Conservation (phyloP, 1,140 invertebrate genomes). For the Caerostris darwini region DNA sequence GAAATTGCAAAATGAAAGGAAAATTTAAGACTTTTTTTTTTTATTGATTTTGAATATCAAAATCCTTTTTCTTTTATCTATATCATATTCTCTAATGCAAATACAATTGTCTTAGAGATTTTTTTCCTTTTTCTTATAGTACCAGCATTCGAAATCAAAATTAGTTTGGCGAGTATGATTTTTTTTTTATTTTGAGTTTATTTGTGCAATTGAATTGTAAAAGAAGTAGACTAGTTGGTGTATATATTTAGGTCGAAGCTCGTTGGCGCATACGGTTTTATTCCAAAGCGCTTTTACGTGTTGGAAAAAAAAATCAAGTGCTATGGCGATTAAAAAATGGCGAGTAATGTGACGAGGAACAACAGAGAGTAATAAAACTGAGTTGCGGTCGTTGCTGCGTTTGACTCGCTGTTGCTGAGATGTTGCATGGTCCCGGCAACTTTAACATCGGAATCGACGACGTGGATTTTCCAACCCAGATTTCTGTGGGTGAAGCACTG, state of each 20-base stretch:
- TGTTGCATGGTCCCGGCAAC: slow-evolving; percentile 50
- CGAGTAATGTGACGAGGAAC: background rate
- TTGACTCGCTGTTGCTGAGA: slow-evolving; percentile 17
- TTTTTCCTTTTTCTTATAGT: too few relatives aligned
- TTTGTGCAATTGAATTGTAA: background rate
- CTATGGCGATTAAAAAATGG: slow-evolving; percentile 3
- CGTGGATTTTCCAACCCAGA: slow-evolving; percentile 97
- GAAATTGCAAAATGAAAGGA: too few relatives aligned
- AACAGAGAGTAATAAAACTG: background rate
- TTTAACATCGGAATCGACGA: slow-evolving; percentile 81
- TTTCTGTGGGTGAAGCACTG: slow-evolving; percentile 96
- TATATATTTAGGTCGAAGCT: background rate
- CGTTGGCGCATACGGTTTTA: background rate
- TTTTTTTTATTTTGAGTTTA: too few relatives aligned
- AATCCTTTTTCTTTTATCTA: too few relatives aligned
- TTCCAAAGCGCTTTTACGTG: background rate
- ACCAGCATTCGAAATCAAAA: too few relatives aligned
- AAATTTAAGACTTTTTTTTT: too few relatives aligned
- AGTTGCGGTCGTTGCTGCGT: background rate
- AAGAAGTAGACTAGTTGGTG: background rate
- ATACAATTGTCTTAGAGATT: too few relatives aligned
- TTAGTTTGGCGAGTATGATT: too few relatives aligned
- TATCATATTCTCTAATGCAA: too few relatives aligned
- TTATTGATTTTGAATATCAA: too few relatives aligned
- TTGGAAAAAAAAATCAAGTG: background rate